phyloP scores from a whole-genome alignment of 1,140 invertebrate genomes.

The Pygmarrhopalites habei region DNA sequence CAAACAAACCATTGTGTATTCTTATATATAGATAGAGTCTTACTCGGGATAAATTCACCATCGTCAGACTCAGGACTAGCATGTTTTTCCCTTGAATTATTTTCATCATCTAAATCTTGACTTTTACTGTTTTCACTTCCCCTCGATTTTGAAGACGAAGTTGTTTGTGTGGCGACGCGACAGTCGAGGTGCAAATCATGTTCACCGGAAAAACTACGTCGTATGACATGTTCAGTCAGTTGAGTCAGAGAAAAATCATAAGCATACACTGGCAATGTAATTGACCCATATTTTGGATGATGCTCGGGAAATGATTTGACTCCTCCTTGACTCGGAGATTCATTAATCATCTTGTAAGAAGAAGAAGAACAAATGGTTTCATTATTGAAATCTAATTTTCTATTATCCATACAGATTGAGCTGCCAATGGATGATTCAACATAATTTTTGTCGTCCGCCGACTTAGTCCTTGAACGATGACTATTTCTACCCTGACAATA shows the following conservation, averaged over 20 bases:
- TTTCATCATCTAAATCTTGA: no score
- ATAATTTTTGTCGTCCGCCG: conserved; percentile 10
- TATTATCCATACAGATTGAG: no score
- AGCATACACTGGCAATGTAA: conserved; percentile 58
- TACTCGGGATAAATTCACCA: conserved; percentile 36
- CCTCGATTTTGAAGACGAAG: background rate
- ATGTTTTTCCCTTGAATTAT: no score
- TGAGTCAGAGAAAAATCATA: conserved; percentile 59
- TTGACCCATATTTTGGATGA: conserved; percentile 39
- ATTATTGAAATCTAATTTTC: no score
- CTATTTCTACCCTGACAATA: conserved; percentile 12
- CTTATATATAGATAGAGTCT: no score
- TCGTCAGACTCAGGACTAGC: conserved; percentile 41
- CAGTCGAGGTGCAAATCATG: conserved; percentile 40
- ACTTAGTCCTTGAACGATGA: background rate
- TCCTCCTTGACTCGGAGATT: no score
- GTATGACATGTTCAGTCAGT: conserved; percentile 46
- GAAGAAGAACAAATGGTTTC: background rate
- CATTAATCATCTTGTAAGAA: conserved; percentile 6
- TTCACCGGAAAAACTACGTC: conserved; percentile 39
- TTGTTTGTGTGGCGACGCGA: conserved; percentile 8
- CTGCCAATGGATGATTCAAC: background rate
- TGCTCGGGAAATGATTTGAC: conserved; percentile 15
- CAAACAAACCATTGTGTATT: conserved; percentile 19
- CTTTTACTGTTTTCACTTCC: conserved; percentile 9